Percentiles rank a stretch among this genome's conserved stretches.
These are phyloP conservation scores for Mamestra configurata DNA, from an alignment of 1,140 invertebrate genomes.

Conservation along the genomic window DNA sequence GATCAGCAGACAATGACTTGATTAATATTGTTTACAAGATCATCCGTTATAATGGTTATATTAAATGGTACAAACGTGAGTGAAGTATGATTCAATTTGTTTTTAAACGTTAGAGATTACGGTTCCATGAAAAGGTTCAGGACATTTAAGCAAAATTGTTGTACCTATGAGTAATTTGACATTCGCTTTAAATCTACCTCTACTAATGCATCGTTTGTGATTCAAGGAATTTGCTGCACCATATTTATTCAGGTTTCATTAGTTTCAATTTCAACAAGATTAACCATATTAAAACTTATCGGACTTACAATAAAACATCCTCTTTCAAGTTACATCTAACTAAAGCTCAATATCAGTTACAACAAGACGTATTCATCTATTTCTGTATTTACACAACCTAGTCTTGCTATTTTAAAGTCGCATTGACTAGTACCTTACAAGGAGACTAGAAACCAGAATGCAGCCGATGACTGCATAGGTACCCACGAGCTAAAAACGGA, in stretches of 20 bases:
- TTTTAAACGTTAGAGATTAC: neutral
- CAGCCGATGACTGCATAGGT: slow-evolving; percentile 43
- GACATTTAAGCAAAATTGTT: neutral
- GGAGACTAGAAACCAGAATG: slow-evolving; percentile 31
- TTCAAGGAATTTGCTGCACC: neutral
- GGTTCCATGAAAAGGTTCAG: neutral
- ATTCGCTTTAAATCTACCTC: neutral
- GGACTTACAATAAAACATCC: neutral
- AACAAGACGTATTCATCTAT: slow-evolving; percentile 32
- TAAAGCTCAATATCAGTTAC: slow-evolving; percentile 24
- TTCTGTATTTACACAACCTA: slow-evolving; percentile 19
- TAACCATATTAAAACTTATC: neutral
- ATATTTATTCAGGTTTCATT: neutral
- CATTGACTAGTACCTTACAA: slow-evolving; percentile 35
- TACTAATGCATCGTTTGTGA: neutral
- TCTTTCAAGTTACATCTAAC: neutral
- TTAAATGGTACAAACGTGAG: neutral
- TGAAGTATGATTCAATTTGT: neutral
- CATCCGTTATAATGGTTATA: neutral
- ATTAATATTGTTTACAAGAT: slow-evolving; percentile 23
- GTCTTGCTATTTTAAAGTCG: slow-evolving; percentile 42
- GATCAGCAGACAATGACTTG: neutral
- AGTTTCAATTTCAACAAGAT: neutral
- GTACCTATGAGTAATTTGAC: neutral
- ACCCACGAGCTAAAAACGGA: slow-evolving; percentile 45